Base-by-base conservation (phyloP, 2,797 vertebrate species). In the Aselliscus stoliczkanus region DNA sequence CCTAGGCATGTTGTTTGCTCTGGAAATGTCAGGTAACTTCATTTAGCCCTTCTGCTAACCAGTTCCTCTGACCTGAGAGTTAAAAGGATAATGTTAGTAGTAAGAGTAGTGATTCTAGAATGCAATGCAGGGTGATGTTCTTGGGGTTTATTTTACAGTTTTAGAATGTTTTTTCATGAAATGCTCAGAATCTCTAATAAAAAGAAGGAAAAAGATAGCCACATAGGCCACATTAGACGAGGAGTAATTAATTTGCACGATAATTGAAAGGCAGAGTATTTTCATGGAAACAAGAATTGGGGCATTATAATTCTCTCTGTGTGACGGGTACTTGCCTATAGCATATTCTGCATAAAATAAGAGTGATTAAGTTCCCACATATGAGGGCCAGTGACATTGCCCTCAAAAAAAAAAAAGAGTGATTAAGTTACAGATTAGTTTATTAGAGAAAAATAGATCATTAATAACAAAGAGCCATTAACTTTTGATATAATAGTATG, bases 331-430 rank as follows among this genome's bases (percentile, higher is more conserved):
- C 18, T 37, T 81, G 20, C 20, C 27, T 39, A 11, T 20, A 18
- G 11, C 13, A 14, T 65, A 69, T 31, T n/a, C 31, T 90, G n/a
- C 13, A 54, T 72, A 47, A 52, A 95, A n/a, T 44, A 50, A 93
- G 18, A 23, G 25, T 88, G 44, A 84, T 21, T 1, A 10, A 31
- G 13, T 54, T 39, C n/a, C n/a, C n/a, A n/a, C n/a, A n/a, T n/a
- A n/a, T n/a, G n/a, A n/a, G n/a, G n/a, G n/a, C n/a, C n/a, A n/a
- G n/a, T n/a, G n/a, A n/a, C n/a, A n/a, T n/a, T n/a, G n/a, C n/a
- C n/a, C n/a, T n/a, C n/a, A n/a, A n/a, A n/a, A n/a, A n/a, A 47
- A 52, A 95, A n/a, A 37, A 50, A 93, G 18, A 23, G 25, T 88
- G 44, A 84, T 21, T 1, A 10, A 31, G 13, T 54, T 39, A 27